Evolutionary conservation across 2,113 vertebrate genomes (phyloP), one percentile per base, ranked within the genome.

Genomic region (Uria aalge): DNA sequence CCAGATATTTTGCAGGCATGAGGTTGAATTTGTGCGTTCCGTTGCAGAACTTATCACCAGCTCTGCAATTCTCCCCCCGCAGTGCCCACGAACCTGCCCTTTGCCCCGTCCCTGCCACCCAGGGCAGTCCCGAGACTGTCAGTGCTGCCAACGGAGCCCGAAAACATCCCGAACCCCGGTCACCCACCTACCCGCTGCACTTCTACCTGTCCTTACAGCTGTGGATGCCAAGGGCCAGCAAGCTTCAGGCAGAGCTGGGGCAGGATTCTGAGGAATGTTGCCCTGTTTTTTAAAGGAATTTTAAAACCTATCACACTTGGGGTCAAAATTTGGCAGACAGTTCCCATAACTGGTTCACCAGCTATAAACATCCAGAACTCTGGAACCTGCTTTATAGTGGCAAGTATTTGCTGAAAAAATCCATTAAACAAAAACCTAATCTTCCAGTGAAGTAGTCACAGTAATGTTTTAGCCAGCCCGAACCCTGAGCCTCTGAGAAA

Each of bases 91-190:
- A 63, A n/a, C 23, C 23, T 18, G 53, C 15, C 47, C 63, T 40
- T 27, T 24, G 34, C 76, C 52, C 75, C 8, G 2, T 12, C 14
- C 36, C 60, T 20, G 13, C 26, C 71, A 29, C 19, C 27, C 43
- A 16, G 59, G 11, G 38, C 47, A 19, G 23, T 8, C 22, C 75
- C n/a, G 79, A 38, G 53, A 18, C 63, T 27, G 59, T 10, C 36
- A 11, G 30, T 1, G 2, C 57, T 62, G 72, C 38, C 3, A 9
- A 0, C 17, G 3, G 8, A 32, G 52, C 26, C 41, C 5, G 12
- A 59, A 66, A 12, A 8, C 16, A 11, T 6, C 50, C 66, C 4
- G 4, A 40, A 30, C 6, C 15, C 53, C 2, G 8, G 22, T 40
- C 53, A 45, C 32, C 50, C 74, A 32, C 45, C 0, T 1, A 4